phyloP scores from a whole-genome alignment of 2,797 vertebrate species.

The Toxotes lorentzi region DNA sequence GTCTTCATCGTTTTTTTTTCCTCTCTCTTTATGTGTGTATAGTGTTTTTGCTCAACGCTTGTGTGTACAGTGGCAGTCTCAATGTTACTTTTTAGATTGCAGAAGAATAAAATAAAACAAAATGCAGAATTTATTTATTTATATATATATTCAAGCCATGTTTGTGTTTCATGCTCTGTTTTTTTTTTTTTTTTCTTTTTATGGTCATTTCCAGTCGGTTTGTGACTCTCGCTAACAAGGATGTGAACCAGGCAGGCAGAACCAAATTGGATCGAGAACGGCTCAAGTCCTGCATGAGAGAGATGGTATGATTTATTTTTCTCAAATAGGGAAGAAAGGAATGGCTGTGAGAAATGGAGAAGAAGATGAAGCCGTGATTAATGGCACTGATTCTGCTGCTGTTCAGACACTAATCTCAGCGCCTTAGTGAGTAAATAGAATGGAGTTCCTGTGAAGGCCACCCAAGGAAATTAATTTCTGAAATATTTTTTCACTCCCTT shows the following conservation, averaged over 20 bases:
- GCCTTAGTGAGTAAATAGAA: background rate
- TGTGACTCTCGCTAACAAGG: slow-evolving; percentile 92
- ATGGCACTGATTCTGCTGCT: slow-evolving; percentile 15
- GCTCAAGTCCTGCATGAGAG: slow-evolving; percentile 94
- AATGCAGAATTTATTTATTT: background rate
- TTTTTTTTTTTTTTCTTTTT: slow-evolving; percentile 38
- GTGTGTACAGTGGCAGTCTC: background rate
- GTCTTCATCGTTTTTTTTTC: background rate
- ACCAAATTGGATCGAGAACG: slow-evolving; percentile 94
- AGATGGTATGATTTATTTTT: slow-evolving; percentile 86
- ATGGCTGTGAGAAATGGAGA: background rate
- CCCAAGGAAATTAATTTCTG: background rate
- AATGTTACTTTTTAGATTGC: background rate
- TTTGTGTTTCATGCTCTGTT: background rate
- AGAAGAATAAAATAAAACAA: background rate
- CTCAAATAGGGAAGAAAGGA: background rate
- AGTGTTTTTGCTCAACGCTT: slow-evolving; percentile 2
- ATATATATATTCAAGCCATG: too few species aligned
- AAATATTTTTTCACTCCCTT: slow-evolving; percentile 5
- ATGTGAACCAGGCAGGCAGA: slow-evolving; percentile 88
- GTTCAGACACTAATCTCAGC: slow-evolving; percentile 15
- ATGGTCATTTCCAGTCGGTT: slow-evolving; percentile 85
- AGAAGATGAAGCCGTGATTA: slow-evolving; percentile 12
- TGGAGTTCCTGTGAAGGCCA: slow-evolving; percentile 15
- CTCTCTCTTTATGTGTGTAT: background rate